Evolutionary conservation across 2,797 vertebrate species (phyloP).

Genomic region (Sternotherus odoratus): DNA sequence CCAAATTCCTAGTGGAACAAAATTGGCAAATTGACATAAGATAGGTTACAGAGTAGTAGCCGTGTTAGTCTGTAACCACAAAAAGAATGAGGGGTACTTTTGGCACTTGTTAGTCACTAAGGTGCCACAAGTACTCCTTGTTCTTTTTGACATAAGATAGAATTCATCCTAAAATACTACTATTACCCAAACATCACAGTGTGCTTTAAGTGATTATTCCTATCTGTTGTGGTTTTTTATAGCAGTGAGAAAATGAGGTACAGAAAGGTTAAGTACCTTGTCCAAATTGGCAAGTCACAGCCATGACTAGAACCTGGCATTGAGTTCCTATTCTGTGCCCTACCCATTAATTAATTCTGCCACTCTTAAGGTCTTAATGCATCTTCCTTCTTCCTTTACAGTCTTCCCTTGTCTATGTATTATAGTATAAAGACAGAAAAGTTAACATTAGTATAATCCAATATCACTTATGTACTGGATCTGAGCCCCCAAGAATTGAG

Average conservation of each 20-base stretch:
- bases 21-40: background rate
- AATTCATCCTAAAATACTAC: background rate
- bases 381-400: too few species aligned
- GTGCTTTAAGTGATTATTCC: background rate
- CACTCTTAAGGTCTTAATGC: background rate
- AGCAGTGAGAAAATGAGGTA: background rate
- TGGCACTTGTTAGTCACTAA: too few species aligned
- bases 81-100: too few species aligned
- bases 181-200: background rate
- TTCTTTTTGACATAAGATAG: background rate
- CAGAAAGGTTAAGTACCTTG: background rate
- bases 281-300: background rate
- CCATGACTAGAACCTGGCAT: background rate
- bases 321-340: background rate
- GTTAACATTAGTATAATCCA: background rate
- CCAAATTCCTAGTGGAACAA: conserved; percentile 45
- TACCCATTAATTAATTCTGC: background rate
- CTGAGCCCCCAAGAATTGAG: background rate
- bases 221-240: background rate
- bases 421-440: background rate
- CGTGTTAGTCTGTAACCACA: too few species aligned
- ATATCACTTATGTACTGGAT: background rate
- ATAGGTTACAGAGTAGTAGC: too few species aligned
- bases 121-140: too few species aligned
- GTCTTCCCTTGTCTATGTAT: background rate